phyloP scores from a whole-genome alignment of 1,140 invertebrate species.

The Belonocnema kinseyi region DNA sequence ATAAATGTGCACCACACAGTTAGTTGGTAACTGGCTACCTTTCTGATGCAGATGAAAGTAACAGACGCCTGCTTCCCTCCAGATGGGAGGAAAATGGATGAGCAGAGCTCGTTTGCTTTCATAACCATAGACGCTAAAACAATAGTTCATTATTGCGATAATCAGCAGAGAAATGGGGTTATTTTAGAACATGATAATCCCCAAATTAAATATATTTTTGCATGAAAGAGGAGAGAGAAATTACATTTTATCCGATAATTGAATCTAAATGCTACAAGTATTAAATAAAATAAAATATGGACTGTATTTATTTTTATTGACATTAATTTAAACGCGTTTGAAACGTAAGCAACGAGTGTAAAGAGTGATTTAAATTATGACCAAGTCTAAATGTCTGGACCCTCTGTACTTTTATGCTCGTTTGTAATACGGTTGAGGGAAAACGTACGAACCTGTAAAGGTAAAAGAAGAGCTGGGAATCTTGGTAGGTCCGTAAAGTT shows the following conservation, averaged over 20 bases:
- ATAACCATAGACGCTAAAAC: slow-evolving; percentile 14
- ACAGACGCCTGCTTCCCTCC: not conserved
- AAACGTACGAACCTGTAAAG: too few relatives aligned
- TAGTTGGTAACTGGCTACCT: not conserved
- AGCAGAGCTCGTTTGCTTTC: slow-evolving; percentile 9
- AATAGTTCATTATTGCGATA: slow-evolving; percentile 29
- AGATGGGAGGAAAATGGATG: slow-evolving; percentile 5
- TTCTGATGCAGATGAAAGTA: not conserved
- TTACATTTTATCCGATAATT: not conserved
- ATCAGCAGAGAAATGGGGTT: not conserved
- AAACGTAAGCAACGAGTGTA: too few relatives aligned
- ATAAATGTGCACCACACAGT: not conserved
- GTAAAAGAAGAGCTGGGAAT: too few relatives aligned
- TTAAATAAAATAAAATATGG: too few relatives aligned
- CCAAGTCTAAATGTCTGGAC: too few relatives aligned
- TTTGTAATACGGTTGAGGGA: too few relatives aligned
- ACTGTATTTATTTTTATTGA: too few relatives aligned
- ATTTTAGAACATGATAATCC: slow-evolving; percentile 9
- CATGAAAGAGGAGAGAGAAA: not conserved
- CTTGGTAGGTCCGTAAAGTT: too few relatives aligned
- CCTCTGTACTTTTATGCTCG: too few relatives aligned
- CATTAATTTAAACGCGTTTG: too few relatives aligned
- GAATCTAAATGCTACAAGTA: too few relatives aligned
- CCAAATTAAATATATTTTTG: not conserved
- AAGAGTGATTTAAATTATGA: too few relatives aligned